phyloP scores from a whole-genome alignment of 2,113 vertebrate genomes.

The Condylura cristata region DNA sequence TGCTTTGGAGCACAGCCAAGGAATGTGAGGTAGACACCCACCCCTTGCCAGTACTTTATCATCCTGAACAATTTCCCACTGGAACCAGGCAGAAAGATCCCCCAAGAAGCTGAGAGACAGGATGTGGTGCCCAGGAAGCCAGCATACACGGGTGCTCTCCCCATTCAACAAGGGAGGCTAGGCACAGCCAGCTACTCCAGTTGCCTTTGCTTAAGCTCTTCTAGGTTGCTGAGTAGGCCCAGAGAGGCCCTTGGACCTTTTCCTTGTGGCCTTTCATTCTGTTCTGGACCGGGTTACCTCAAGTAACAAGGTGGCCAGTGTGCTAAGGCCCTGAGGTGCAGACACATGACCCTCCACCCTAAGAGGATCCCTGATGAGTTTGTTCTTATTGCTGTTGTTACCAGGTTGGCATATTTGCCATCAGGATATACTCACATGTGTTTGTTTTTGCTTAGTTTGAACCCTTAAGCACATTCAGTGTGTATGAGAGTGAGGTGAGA shows the following conservation, averaged over 20 bases:
- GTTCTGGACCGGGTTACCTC: not conserved
- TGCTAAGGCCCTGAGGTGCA: no score
- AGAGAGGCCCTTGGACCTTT: not conserved
- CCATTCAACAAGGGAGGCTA: not conserved
- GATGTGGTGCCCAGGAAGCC: not conserved
- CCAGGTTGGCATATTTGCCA: rapidly evolving
- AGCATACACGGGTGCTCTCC: rapidly evolving
- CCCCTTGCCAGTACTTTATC: not conserved
- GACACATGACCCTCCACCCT: no score
- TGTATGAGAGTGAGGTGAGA: not conserved
- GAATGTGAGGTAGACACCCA: not conserved
- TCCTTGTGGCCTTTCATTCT: not conserved
- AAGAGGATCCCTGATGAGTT: rapidly evolving
- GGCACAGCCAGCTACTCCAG: not conserved
- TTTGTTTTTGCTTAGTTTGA: not conserved
- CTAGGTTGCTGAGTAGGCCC: not conserved
- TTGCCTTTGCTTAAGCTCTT: no score
- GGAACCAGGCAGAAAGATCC: not conserved
- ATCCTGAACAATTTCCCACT: not conserved
- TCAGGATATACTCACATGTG: rapidly evolving
- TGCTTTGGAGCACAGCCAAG: not conserved
- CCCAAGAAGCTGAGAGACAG: not conserved
- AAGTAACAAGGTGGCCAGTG: not conserved
- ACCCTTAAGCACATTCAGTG: not conserved
- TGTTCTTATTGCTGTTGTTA: rapidly evolving